A percentile compares a stretch with the other conserved stretches of the same genome.
These are phyloP conservation scores for Carcinoscorpius rotundicauda DNA, from an alignment of 1,140 invertebrate species.

Conservation along the genomic window DNA sequence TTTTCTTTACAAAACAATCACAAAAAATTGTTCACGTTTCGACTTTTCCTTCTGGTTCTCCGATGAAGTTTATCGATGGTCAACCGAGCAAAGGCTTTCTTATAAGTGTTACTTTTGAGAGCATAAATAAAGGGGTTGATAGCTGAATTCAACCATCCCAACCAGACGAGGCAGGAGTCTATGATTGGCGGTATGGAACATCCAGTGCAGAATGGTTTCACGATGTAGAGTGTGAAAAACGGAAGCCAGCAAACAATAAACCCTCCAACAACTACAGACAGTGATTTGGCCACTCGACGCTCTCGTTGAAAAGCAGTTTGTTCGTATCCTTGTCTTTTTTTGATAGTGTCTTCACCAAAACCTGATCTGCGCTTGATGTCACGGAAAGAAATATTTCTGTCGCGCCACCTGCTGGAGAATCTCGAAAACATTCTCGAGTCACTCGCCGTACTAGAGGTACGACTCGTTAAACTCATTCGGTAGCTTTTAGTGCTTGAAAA, in stretches of 20 bases:
- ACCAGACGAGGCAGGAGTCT: constrained; percentile 42
- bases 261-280: constrained; percentile 80
- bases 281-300: constrained; percentile 75
- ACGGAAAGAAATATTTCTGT: no score
- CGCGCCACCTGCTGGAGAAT: no score
- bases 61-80: constrained; percentile 14
- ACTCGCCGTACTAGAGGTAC: no score
- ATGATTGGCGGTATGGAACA: constrained; percentile 42
- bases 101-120: constrained; percentile 71
- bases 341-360: no score
- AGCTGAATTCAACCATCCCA: constrained; percentile 83
- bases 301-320: constrained; percentile 42
- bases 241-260: constrained; percentile 83
- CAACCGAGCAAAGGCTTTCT: constrained; percentile 49
- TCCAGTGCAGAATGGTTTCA: constrained; percentile 62
- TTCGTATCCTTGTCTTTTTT: constrained; percentile 13
- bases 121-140: constrained; percentile 81
- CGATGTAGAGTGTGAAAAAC: constrained; percentile 74
- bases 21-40: no score
- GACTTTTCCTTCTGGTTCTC: no score
- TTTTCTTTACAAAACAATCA: no score
- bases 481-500: no score
- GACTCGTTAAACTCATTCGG: no score
- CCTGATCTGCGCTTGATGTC: no score
- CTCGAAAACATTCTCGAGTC: no score